Evolutionary conservation across 2,888 invertebrate genomes (phyloP).

Genomic region (Melanophora roralis): DNA sequence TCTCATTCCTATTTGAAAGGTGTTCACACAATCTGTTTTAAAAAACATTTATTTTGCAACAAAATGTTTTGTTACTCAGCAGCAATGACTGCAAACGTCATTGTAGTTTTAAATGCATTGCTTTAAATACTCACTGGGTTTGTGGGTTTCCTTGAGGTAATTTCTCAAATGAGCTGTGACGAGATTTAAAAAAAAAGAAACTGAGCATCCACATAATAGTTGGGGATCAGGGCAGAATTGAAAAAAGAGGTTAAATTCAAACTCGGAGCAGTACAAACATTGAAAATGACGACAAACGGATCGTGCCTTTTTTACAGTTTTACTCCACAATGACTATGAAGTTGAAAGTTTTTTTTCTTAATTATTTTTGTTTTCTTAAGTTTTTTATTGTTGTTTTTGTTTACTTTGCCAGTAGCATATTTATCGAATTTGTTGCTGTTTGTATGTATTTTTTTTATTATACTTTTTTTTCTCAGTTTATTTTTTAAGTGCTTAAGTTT

Average conservation of each 20-base stretch:
- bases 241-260: slow-evolving; percentile 17
- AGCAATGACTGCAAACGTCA: neutral
- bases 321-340: slow-evolving; percentile 44
- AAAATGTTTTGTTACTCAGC: neutral
- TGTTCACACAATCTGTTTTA: neutral
- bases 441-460: slow-evolving; percentile 28
- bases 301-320: slow-evolving; percentile 61
- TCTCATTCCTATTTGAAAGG: neutral
- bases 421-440: slow-evolving; percentile 52
- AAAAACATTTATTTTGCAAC: neutral
- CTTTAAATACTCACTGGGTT: slow-evolving; percentile 3
- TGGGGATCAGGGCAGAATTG: slow-evolving; percentile 25
- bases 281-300: slow-evolving; percentile 18
- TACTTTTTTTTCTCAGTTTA: slow-evolving; percentile 48
- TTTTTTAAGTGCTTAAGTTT: slow-evolving; percentile 57
- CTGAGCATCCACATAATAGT: neutral
- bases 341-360: slow-evolving; percentile 41
- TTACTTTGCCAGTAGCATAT: slow-evolving; percentile 37
- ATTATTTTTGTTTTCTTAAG: slow-evolving; percentile 31
- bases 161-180: slow-evolving; percentile 28
- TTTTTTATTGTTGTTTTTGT: slow-evolving; percentile 45
- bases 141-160: slow-evolving; percentile 26
- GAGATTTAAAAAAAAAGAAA: neutral
- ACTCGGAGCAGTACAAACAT: slow-evolving; percentile 7
- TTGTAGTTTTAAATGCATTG: neutral